Conservation (phyloP, 2,113 vertebrate species). For the Morone chrysops region DNA sequence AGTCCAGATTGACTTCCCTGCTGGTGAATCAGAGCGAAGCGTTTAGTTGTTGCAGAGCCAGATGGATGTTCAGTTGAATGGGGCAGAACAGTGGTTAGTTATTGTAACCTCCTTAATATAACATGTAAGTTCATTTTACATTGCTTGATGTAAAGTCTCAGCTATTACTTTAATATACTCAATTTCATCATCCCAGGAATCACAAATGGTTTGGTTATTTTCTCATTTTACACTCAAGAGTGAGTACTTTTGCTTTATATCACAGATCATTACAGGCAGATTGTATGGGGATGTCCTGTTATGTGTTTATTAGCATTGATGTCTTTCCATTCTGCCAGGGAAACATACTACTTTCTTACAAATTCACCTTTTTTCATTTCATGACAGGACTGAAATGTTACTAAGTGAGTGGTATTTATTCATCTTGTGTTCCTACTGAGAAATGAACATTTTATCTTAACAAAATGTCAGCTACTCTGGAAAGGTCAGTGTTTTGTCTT, state of each 20-base stretch:
- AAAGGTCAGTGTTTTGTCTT: slow-evolving; percentile 33
- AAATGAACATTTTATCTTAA: slow-evolving; percentile 7
- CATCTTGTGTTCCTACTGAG: background rate
- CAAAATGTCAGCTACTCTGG: slow-evolving; percentile 9
- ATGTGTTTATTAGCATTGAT: background rate
- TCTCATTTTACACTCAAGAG: background rate
- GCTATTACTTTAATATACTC: background rate
- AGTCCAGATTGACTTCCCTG: slow-evolving; percentile 55
- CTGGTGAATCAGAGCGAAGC: slow-evolving; percentile 48
- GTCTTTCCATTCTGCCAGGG: background rate
- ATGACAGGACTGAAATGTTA: background rate
- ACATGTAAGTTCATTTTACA: background rate
- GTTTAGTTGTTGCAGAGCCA: slow-evolving; percentile 19
- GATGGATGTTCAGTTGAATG: slow-evolving; percentile 16
- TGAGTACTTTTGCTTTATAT: background rate
- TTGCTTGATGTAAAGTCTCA: background rate
- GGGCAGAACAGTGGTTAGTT: background rate
- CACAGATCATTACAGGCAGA: background rate
- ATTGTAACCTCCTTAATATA: background rate
- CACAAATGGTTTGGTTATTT: background rate
- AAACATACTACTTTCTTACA: background rate
- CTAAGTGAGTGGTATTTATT: background rate
- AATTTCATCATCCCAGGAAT: background rate
- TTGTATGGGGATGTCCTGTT: background rate
- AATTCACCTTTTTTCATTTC: background rate